Base-by-base conservation (phyloP, 2,888 invertebrate genomes). In the Acanthococcus lagerstroemiae region DNA sequence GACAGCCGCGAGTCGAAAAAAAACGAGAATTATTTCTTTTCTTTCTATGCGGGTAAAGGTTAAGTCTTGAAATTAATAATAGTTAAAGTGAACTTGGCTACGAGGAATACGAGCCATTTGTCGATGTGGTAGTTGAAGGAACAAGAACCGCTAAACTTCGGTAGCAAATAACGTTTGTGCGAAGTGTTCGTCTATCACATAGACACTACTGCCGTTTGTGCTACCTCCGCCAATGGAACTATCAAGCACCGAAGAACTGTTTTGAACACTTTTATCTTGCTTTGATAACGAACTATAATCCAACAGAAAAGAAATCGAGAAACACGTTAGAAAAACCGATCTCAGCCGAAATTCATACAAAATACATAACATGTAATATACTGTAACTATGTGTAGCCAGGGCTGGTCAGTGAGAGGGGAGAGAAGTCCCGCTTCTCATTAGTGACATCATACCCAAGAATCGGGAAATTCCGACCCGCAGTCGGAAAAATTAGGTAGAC, bases 111-210 rank as follows among this genome's bases (percentile, higher is more conserved):
- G 17, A 48, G 46, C 21, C 60, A 48, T 50, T 60, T 48, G 60
- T 50, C 48, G 48, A 60, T 7, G 15, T 45, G 19, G 19, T 45
- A n/a, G 15, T 60, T 26, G 27, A 57, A 46, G 60, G 46, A 60
- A 45, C 60, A 60, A 44, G 46, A 44, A 56, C 55, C 37, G 81
- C 83, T 86, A 87, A 80, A 86, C 87, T 81, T 86, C 86, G 75
- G 86, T 87, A 73, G 86, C 86, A 76, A 85, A 85, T 75, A 72
- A 67, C 27, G 71, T 71, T 67, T 71, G 67, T 22, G 67, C 66
- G 79, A 85, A 86, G n/a, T 86, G 86, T 78, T 86, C 86, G 80
- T 85, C 86, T 77, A 86, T 80, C 76, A 86, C 85, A 80, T 85
- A 86, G 75, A 86, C 86, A 72, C 79, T 80, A 72, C 77, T 71